Evolutionary conservation across 2,113 vertebrate genomes (phyloP).

Genomic region (Cottus gobio): DNA sequence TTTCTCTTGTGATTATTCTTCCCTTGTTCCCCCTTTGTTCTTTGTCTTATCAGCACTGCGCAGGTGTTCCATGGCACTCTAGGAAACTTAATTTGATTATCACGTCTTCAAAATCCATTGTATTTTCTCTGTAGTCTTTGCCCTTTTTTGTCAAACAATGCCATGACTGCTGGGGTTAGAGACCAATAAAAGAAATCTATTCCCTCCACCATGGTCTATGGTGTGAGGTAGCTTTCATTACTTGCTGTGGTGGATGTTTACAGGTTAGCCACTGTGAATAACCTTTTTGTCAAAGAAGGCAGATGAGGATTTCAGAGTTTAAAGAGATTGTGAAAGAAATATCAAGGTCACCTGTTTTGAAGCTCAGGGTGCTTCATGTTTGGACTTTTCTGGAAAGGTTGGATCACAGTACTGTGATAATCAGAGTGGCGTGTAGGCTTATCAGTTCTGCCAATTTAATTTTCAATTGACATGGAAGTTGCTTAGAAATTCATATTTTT

Average conservation of each 20-base stretch:
- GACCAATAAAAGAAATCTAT: conserved; percentile 60
- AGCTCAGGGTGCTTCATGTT: background rate
- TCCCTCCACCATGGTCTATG: conserved; percentile 34
- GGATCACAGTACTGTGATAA: background rate
- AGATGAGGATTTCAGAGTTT: conserved; percentile 21
- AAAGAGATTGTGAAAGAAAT: conserved; percentile 16
- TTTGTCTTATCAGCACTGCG: conserved; percentile 74
- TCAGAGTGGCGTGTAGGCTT: background rate
- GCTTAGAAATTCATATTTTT: too few species aligned
- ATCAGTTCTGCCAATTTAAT: background rate
- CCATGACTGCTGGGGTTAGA: conserved; percentile 26
- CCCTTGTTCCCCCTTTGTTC: conserved; percentile 46
- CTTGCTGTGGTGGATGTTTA: conserved; percentile 34
- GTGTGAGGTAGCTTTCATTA: conserved; percentile 48
- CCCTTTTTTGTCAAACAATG: conserved; percentile 64
- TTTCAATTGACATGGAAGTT: background rate
- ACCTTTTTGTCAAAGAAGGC: conserved; percentile 21
- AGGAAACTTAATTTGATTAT: conserved; percentile 78
- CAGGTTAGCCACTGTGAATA: conserved; percentile 24
- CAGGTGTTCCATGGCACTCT: conserved; percentile 71
- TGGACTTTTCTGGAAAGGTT: background rate
- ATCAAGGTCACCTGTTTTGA: conserved; percentile 1
- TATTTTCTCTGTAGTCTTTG: conserved; percentile 50
- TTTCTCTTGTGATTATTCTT: conserved; percentile 58
- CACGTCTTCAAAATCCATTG: conserved; percentile 70